Conservation (phyloP, 2,888 invertebrate genomes). For the Latrodectus elegans region DNA sequence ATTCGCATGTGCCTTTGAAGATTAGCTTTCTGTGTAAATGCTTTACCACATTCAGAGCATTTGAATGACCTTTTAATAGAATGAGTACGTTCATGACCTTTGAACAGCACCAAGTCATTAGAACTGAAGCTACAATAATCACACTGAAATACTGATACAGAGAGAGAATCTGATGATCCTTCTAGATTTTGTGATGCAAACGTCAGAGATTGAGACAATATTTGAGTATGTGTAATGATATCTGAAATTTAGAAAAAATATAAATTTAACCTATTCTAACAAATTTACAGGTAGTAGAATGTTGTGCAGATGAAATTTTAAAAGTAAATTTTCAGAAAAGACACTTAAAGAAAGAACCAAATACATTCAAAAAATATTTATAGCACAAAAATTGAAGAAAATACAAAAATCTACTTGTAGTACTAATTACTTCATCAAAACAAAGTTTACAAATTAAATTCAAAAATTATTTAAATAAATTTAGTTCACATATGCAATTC, state of each 20-base stretch:
- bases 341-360: no score
- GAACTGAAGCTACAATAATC: constrained; percentile 11
- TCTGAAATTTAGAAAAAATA: not conserved
- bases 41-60: constrained; percentile 38
- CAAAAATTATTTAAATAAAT: no score
- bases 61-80: constrained; percentile 25
- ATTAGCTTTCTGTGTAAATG: constrained; percentile 54
- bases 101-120: not conserved
- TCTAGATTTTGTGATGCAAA: not conserved
- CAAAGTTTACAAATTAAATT: no score
- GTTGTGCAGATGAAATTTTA: no score
- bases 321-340: no score
- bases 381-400: no score
- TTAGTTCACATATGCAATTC: no score
- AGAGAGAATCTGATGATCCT: not conserved
- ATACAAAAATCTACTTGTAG: no score
- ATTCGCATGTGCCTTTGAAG: constrained; percentile 47
- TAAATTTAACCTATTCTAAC: not conserved
- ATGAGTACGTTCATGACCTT: constrained; percentile 1
- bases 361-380: no score
- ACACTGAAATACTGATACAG: not conserved
- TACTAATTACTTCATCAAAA: no score
- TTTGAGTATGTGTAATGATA: not conserved
- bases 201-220: not conserved
- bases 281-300: no score